Evolutionary conservation across 2,888 invertebrate species (phyloP).

Genomic region (Parelbella ahira): DNA sequence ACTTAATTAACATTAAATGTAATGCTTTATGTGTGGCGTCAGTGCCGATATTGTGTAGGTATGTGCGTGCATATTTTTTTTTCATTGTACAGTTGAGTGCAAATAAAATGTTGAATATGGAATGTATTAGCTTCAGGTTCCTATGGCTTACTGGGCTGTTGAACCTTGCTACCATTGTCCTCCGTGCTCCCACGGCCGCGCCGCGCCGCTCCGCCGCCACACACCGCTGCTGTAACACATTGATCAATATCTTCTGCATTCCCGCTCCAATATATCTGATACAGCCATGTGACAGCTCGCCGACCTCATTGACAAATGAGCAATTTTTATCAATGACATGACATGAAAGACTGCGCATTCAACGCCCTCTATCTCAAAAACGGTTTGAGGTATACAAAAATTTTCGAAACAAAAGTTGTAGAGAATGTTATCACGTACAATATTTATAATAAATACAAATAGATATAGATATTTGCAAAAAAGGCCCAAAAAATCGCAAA

Average conservation of each 20-base stretch:
- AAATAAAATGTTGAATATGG: constrained; percentile 2
- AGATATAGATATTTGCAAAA: too few relatives aligned
- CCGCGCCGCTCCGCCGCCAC: constrained; percentile 35
- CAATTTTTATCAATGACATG: constrained; percentile 28
- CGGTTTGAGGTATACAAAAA: too few relatives aligned
- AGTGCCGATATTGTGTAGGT: background rate
- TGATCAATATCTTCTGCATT: constrained; percentile 22
- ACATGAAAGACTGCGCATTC: too few relatives aligned
- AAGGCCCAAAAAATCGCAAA: too few relatives aligned
- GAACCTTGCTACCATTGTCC: constrained; percentile 59
- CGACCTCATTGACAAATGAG: constrained; percentile 10
- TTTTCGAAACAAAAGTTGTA: too few relatives aligned
- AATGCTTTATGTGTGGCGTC: too few relatives aligned
- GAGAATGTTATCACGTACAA: too few relatives aligned
- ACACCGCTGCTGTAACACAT: constrained; percentile 36
- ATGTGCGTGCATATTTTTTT: constrained; percentile 2
- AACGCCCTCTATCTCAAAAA: too few relatives aligned
- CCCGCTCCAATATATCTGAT: too few relatives aligned
- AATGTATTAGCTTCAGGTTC: constrained; percentile 13
- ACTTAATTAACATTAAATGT: too few relatives aligned
- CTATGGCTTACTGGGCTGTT: constrained; percentile 54
- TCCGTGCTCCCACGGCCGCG: constrained; percentile 58
- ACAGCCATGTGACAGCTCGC: background rate
- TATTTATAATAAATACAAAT: too few relatives aligned
- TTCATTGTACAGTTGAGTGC: background rate